phyloP scores from a whole-genome alignment of 2,797 vertebrate species.

The Esox masquinongy region DNA sequence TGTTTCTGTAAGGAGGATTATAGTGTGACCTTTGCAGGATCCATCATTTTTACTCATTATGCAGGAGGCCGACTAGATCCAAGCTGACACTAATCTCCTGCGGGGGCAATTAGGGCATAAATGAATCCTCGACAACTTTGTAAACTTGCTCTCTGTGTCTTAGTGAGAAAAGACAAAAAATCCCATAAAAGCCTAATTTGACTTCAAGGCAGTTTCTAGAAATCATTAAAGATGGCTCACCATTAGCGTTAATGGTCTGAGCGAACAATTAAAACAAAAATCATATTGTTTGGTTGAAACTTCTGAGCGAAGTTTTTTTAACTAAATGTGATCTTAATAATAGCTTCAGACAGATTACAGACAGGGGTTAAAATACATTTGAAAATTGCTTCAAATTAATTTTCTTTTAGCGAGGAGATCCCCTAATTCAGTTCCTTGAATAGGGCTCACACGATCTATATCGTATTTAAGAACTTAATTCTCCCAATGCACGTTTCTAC shows the following conservation, averaged over 20 bases:
- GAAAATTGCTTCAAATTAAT: neutral
- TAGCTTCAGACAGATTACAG: neutral
- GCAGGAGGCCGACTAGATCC: conserved; percentile 77
- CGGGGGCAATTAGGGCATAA: conserved; percentile 80
- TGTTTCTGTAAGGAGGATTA: conserved; percentile 88
- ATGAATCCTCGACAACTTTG: conserved; percentile 77
- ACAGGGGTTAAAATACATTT: neutral
- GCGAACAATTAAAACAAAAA: conserved; percentile 52
- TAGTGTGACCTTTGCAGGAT: conserved; percentile 86
- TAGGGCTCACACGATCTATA: no score
- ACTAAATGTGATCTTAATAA: neutral
- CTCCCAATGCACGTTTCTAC: no score
- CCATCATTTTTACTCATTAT: conserved; percentile 92
- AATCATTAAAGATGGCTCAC: conserved; percentile 52
- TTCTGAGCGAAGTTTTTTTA: neutral
- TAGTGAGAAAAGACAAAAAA: conserved; percentile 65
- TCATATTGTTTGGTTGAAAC: conserved; percentile 21
- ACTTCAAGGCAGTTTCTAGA: conserved; percentile 60
- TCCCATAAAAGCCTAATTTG: conserved; percentile 45
- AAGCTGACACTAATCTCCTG: conserved; percentile 78
- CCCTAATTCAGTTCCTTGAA: neutral
- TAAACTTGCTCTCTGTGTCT: conserved; percentile 72
- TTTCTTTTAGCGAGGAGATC: neutral
- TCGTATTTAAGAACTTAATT: no score
- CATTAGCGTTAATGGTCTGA: conserved; percentile 58